These are phyloP conservation scores for Macrophya annulata DNA, from an alignment of 2,888 invertebrate species.

Conservation along the genomic window DNA sequence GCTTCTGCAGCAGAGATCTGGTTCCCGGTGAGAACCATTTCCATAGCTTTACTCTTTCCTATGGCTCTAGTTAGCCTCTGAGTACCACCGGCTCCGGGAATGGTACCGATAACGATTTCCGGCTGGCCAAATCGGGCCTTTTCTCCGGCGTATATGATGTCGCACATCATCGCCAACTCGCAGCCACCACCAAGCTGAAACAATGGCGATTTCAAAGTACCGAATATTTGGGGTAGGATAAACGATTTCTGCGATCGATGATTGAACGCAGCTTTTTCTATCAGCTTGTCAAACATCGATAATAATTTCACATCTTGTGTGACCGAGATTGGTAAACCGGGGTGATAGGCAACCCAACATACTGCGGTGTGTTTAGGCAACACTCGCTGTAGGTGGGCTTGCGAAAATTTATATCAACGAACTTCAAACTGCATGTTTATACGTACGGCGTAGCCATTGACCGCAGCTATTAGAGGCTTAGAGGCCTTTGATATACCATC, in stretches of 20 bases:
- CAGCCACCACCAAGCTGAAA: slow-evolving; percentile 96
- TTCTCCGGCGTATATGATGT: slow-evolving; percentile 99
- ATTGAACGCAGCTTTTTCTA: too few relatives aligned
- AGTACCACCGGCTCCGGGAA: slow-evolving; percentile 98
- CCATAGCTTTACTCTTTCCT: slow-evolving; percentile 99
- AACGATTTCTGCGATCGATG: not conserved
- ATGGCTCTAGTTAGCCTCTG: slow-evolving; percentile 92
- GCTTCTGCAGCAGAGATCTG: slow-evolving; percentile 95
- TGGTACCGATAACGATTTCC: slow-evolving; percentile 98
- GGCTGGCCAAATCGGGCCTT: slow-evolving; percentile 99
- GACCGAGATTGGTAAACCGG: not conserved
- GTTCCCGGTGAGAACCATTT: slow-evolving; percentile 96
- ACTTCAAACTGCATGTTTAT: slow-evolving; percentile 7
- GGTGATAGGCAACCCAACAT: not conserved
- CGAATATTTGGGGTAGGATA: not conserved
- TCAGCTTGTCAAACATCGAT: not conserved
- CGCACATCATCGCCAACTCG: slow-evolving; percentile 99
- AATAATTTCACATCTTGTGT: not conserved
- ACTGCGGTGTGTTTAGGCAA: not conserved
- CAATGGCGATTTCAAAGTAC: slow-evolving; percentile 20
- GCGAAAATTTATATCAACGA: not conserved
- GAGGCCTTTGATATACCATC: slow-evolving; percentile 87
- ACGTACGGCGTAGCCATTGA: slow-evolving; percentile 98
- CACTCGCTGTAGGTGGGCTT: not conserved
- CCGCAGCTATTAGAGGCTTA: slow-evolving; percentile 98